These are phyloP conservation scores for Nothocercus julius DNA, from an alignment of 2,113 vertebrate genomes.

Conservation along the genomic window DNA sequence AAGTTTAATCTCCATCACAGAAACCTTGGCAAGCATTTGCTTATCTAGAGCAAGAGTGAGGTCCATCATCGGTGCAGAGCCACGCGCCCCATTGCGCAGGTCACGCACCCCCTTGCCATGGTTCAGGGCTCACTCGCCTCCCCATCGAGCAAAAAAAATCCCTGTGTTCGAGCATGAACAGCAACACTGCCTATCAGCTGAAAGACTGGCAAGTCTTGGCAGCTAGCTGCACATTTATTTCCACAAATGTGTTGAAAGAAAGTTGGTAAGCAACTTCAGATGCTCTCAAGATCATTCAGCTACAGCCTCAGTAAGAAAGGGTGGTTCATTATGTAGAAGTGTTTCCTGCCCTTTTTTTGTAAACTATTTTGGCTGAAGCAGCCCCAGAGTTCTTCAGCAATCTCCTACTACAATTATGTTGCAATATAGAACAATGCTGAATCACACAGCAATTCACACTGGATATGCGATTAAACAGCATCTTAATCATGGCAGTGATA, in stretches of 20 bases:
- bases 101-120: too few species aligned
- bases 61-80: not conserved
- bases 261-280: not conserved
- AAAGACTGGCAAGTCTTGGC: too few species aligned
- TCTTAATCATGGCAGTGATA: not conserved
- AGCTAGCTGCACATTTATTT: too few species aligned
- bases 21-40: not conserved
- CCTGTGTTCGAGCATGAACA: too few species aligned
- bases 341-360: not conserved
- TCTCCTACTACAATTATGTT: not conserved
- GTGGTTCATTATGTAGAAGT: not conserved
- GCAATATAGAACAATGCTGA: not conserved
- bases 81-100: not conserved
- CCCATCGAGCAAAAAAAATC: too few species aligned
- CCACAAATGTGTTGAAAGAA: not conserved
- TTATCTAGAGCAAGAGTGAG: not conserved
- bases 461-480: not conserved
- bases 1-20: rapidly evolving
- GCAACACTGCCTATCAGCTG: too few species aligned
- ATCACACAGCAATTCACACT: not conserved
- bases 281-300: not conserved
- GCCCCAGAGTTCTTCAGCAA: not conserved
- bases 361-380: not conserved
- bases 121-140: too few species aligned
- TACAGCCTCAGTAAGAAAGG: not conserved